Evolutionary conservation across 2,797 vertebrate species (phyloP), one percentile per base, ranked within the genome.

Genomic region (Molossus alvarezi): DNA sequence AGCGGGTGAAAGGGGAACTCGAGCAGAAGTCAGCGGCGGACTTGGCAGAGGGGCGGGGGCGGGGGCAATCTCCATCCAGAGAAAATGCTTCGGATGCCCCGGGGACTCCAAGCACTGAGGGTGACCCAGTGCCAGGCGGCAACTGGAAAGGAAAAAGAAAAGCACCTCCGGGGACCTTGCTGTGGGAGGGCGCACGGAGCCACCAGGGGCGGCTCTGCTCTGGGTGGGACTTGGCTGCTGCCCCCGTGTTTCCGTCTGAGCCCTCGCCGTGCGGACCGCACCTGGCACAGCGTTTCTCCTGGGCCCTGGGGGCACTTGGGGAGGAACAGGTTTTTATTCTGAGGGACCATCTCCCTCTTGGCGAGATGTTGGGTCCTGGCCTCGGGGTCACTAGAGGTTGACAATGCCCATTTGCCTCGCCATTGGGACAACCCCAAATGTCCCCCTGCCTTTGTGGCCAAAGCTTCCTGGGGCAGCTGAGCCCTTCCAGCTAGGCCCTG

Each of bases 141-240:
- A 37, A 20, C 14, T 18, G 1, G 1, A 21, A 55, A 67, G 9
- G 17, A 37, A 18, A 94, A 11, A 48, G 76, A 48, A 94, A 11
- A 48, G 76, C 37, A 67, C 0, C n/a, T n/a, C 62, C 65, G 9
- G 29, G 37, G 18, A 15, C 8, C 65, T 15, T 8, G 45, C 2
- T 1, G 11, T 8, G 12, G 58, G 88, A 25, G 20, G 27, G 11
- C n/a, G 15, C 27, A 18, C 29, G 21, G 13, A 18, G 11, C 53
- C 6, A 3, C 14, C 11, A 11, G 3, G 45, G 48, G 25, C 20
- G 4, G 20, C 3, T 48, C 80, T 67, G 12, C 60, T 9, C 1
- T 11, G 17, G 33, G 1, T 27, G 1, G 0, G 6, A 6, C 18
- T 53, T 53, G 12, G 29, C 58, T 13, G 10, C 20, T 48, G 13